Conservation (phyloP, 1,140 invertebrate genomes). For the Drosophila teissieri region DNA sequence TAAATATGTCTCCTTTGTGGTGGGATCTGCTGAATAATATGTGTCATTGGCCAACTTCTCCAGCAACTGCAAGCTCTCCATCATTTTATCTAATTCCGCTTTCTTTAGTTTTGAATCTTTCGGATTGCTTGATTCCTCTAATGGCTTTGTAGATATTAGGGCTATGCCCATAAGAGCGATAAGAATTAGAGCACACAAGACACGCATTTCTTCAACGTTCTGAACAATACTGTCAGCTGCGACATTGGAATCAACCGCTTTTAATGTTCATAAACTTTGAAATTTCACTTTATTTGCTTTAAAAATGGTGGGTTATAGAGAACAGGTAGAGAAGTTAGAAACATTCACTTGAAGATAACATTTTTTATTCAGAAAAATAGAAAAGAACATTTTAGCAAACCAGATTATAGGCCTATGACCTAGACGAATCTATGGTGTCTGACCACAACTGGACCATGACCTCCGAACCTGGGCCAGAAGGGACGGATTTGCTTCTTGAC, state of each 20-base stretch:
- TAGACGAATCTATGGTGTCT: not conserved
- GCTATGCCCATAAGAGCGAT: slow-evolving; percentile 14
- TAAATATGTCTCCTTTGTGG: not conserved
- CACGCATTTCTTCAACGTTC: slow-evolving; percentile 48
- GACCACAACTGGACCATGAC: slow-evolving; percentile 30
- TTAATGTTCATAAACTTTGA: not conserved
- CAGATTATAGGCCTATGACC: not conserved
- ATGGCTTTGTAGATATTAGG: not conserved
- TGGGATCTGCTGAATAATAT: not conserved
- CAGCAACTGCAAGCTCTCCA: slow-evolving; percentile 1
- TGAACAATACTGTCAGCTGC: slow-evolving; percentile 30
- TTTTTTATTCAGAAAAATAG: slow-evolving; percentile 17
- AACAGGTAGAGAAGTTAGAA: not conserved
- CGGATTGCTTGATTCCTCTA: not conserved
- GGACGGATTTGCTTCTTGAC: slow-evolving; percentile 11
- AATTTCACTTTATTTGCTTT: slow-evolving; percentile 1
- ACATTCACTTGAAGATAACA: not conserved
- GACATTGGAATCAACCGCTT: slow-evolving; percentile 7
- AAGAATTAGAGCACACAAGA: slow-evolving; percentile 16
- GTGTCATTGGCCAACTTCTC: slow-evolving; percentile 25
- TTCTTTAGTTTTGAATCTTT: not conserved
- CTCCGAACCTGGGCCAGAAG: slow-evolving; percentile 37
- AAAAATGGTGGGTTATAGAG: not conserved
- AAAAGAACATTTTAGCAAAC: not conserved
- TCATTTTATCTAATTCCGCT: slow-evolving; percentile 8